Conservation (phyloP, 2,113 vertebrate species). For the Jacana jacana region DNA sequence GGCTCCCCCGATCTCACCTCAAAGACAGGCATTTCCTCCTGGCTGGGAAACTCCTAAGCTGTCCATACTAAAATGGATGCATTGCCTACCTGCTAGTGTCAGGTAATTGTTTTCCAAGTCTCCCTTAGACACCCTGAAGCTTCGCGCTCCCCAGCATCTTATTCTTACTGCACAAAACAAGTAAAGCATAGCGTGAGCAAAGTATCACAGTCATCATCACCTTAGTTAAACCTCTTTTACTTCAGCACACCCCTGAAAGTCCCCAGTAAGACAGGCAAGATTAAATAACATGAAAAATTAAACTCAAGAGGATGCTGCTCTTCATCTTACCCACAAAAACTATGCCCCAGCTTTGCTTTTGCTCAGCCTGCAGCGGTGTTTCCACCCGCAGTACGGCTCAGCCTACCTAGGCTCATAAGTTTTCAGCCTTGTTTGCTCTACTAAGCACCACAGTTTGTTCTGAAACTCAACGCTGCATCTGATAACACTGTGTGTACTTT, state of each 20-base stretch:
- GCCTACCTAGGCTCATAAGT: background rate
- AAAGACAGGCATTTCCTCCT: background rate
- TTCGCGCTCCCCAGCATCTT: background rate
- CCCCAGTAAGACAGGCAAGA: background rate
- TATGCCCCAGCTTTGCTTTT: background rate
- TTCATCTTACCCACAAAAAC: background rate
- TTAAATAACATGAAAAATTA: background rate
- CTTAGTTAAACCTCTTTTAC: background rate
- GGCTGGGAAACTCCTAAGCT: background rate
- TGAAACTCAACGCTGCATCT: fast-evolving
- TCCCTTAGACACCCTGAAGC: background rate
- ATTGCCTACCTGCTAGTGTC: background rate
- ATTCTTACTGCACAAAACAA: background rate
- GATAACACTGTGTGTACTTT: background rate
- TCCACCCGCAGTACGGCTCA: background rate
- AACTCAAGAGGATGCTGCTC: background rate
- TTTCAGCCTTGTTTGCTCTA: background rate
- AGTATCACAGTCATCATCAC: background rate
- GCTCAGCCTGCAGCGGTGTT: background rate
- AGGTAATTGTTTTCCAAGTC: background rate
- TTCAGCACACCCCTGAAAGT: background rate
- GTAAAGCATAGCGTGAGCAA: background rate
- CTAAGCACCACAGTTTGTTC: background rate
- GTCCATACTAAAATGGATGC: background rate
- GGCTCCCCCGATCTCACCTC: background rate